These are phyloP conservation scores for Drosophila pruinosa DNA, from an alignment of 1,140 invertebrate genomes.

Conservation along the genomic window DNA sequence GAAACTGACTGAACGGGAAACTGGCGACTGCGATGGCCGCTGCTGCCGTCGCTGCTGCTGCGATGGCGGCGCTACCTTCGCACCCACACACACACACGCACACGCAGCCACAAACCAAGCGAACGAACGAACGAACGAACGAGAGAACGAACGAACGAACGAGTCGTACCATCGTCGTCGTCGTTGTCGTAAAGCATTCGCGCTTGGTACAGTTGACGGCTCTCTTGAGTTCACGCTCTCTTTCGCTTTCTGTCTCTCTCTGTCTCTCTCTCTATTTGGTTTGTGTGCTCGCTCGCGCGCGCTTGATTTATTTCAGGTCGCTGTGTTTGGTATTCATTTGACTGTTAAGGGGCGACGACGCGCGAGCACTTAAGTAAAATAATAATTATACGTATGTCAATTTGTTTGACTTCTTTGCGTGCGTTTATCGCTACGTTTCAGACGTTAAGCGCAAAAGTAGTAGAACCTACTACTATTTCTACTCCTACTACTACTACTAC, in stretches of 20 bases:
- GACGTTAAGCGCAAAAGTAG: conserved; percentile 44
- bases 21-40: conserved; percentile 45
- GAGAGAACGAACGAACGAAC: background rate
- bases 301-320: conserved; percentile 78
- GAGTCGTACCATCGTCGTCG: too few species aligned
- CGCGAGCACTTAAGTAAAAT: conserved; percentile 82
- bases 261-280: background rate
- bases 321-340: conserved; percentile 76
- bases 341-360: conserved; percentile 76
- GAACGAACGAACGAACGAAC: background rate
- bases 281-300: conserved; percentile 25
- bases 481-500: background rate
- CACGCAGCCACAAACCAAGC: background rate
- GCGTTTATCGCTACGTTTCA: conserved; percentile 50
- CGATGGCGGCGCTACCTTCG: conserved; percentile 45
- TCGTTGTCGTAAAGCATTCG: conserved; percentile 21
- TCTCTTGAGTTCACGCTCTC: conserved; percentile 29
- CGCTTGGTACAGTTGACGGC: conserved; percentile 59
- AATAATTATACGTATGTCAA: conserved; percentile 82
- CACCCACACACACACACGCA: conserved; percentile 57
- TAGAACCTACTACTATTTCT: conserved; percentile 30
- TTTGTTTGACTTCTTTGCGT: conserved; percentile 78
- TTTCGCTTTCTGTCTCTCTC: background rate
- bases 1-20: conserved; percentile 69
- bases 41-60: conserved; percentile 27